Base-by-base conservation (phyloP, 1,140 invertebrate species). In the Drosophila quadrilineata region DNA sequence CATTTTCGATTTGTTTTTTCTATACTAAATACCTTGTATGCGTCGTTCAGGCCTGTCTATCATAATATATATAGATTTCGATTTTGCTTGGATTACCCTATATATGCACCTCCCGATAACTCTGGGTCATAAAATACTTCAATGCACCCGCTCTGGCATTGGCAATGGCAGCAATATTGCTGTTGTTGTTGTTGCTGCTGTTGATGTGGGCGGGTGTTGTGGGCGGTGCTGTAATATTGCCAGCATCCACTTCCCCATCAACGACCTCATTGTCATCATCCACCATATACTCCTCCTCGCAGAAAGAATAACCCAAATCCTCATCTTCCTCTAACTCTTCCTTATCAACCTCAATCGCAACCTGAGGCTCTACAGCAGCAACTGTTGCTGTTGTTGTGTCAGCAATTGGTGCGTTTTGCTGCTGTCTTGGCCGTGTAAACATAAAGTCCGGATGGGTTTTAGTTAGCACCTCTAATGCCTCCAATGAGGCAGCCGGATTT, bases 251-350 rank as follows among this genome's bases (percentile, higher is more conserved):
- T 9, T 56, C 41, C 9, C 49, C 40, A 6, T 33, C 64, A 31
- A 41, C 41, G 6, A 1, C 22, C 49, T 16, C 24, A 24, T 41
- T 35, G 5, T 53, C 54, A 17, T 53, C 58, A 17, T 66, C 65
- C 8, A 66, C 66, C 40, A 70, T 64, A 16, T 53, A 63, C 36
- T 84, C 75, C 31, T 88, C 86, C 50, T 88, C 86, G 41, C 75
- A 88, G 19, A 82, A 88, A 21, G 79, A 86, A 26, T 88, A 88
- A 12, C 85, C 86, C 19, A 72, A 67, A 49, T 88, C 86, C 56
- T 88, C 85, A 6, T 88, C 86, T 16, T 86, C 79, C 24, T 85
- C 82, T n/a, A 4, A 40, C 16, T 46, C 6, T 6, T 87, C 76
- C 50, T 87, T 70, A 5, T 85, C 75, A 17, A 75, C 69, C 16